Base-by-base conservation (phyloP, 2,113 vertebrate species). In the Strix aluco region DNA sequence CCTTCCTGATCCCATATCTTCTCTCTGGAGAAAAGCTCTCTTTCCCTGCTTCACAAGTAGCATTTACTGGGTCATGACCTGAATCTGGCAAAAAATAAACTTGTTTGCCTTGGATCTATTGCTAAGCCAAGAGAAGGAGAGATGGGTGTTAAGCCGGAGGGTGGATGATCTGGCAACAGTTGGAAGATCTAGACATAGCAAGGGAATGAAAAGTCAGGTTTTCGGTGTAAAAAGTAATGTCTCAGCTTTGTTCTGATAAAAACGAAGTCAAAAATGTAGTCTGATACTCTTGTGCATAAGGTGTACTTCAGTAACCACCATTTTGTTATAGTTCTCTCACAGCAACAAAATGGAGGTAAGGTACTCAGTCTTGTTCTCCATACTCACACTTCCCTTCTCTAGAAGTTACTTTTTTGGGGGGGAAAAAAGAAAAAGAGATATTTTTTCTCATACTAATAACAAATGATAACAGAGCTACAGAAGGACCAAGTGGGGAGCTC, bases 311-410 rank as follows among this genome's bases (percentile, higher is more conserved):
- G 40, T 6, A 23, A 55, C 81, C 38, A 26, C 95, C 95, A 95
- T 96, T 96, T 97, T 93, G 51, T 86, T 88, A 1, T 21, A n/a
- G 80, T 80, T 73, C 20, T 65, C 34, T 70, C 29, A 29, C 40
- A 73, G 52, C 58, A 62, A 92, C 84, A 96, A 96, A 92, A 95
- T 97, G 95, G 94, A 80, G 73, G 49, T 34, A 73, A 73, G 67
- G 32, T 14, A 34, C 34, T n/a, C 0, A 0, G 1, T 54, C 67
- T 36, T n/a, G 18, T 29, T 58, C n/a, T 73, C 47, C 10, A 1
- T 15, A 29, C 4, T 81, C 23, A 46, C 6, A 2, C 2, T 55
- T 11, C 12, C 3, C 17, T 74, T 61, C 61, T 71, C 25, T 16
- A 86, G 32, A 47, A 84, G 15, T 38, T 84, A 23, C 13, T 72